Percentiles rank a stretch among this genome's conserved stretches.
phyloP scores from a whole-genome alignment of 2,888 invertebrate genomes.

The Idaea biselata region DNA sequence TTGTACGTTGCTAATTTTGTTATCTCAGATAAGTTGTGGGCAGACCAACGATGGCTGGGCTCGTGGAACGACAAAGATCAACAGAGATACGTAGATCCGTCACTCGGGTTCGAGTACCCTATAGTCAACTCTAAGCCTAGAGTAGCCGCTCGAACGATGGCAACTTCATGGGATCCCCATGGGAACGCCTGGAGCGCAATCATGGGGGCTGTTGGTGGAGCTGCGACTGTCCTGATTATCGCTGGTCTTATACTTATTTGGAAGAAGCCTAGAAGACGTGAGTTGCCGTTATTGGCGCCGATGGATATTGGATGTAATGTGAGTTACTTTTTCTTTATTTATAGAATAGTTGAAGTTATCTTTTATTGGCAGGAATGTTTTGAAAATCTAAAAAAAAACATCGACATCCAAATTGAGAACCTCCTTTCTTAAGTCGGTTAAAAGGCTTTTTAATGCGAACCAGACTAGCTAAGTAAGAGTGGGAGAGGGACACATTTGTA shows the following conservation, averaged over 20 bases:
- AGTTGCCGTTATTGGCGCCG: conserved; percentile 57
- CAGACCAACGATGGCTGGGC: conserved; percentile 48
- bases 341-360: background rate
- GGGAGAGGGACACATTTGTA: too few relatives aligned
- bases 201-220: conserved; percentile 64
- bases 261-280: conserved; percentile 54
- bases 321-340: conserved; percentile 36
- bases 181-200: conserved; percentile 64
- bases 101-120: background rate
- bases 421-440: too few relatives aligned
- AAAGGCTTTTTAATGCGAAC: too few relatives aligned
- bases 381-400: too few relatives aligned
- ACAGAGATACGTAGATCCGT: conserved; percentile 20
- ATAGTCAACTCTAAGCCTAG: background rate
- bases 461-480: too few relatives aligned
- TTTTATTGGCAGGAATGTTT: too few relatives aligned
- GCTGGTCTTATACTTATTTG: conserved; percentile 59
- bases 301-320: conserved; percentile 67
- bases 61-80: conserved; percentile 52
- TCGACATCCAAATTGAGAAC: too few relatives aligned
- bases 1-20: conserved; percentile 64
- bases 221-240: conserved; percentile 60
- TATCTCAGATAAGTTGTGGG: conserved; percentile 75
- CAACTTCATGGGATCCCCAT: conserved; percentile 35
- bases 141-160: conserved; percentile 46